Evolutionary conservation across 2,888 invertebrate genomes (phyloP).

Genomic region (Bombylius major): DNA sequence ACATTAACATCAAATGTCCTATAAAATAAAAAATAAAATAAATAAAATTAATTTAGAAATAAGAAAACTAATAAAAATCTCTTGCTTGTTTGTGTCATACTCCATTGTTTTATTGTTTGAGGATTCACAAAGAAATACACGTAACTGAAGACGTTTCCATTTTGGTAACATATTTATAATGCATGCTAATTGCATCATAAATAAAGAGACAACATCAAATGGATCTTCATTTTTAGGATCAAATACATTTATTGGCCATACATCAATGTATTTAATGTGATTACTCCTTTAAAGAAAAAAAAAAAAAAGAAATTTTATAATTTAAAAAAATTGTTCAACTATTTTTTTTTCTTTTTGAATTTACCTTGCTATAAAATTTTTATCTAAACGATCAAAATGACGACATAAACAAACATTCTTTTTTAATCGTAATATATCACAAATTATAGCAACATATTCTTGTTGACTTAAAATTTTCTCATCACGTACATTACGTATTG

Average conservation of each 20-base stretch:
- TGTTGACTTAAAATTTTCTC: slow-evolving; percentile 39
- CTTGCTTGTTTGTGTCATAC: not conserved
- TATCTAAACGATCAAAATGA: slow-evolving; percentile 78
- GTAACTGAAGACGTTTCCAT: slow-evolving; percentile 75
- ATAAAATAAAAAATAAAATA: not conserved
- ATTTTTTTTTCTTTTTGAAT: not conserved
- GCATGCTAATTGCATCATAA: slow-evolving; percentile 93
- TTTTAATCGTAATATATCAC: slow-evolving; percentile 79
- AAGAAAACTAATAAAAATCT: not conserved
- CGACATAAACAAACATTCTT: slow-evolving; percentile 92
- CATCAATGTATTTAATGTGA: slow-evolving; percentile 74
- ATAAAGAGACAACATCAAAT: slow-evolving; percentile 83
- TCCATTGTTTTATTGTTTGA: slow-evolving; percentile 19
- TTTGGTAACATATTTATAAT: slow-evolving; percentile 83
- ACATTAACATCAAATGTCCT: slow-evolving; percentile 29
- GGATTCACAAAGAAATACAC: slow-evolving; percentile 75
- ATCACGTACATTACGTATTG: slow-evolving; percentile 38
- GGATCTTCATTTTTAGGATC: slow-evolving; percentile 61
- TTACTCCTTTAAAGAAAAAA: slow-evolving; percentile 23
- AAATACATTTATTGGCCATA: slow-evolving; percentile 93
- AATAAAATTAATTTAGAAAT: not conserved
- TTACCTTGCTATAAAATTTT: slow-evolving; percentile 58
- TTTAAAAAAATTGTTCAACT: slow-evolving; percentile 7
- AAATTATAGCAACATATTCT: slow-evolving; percentile 75
- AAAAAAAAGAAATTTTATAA: not conserved